These are phyloP conservation scores for Edolisoma coerulescens DNA, from an alignment of 2,113 vertebrate genomes.

Conservation along the genomic window DNA sequence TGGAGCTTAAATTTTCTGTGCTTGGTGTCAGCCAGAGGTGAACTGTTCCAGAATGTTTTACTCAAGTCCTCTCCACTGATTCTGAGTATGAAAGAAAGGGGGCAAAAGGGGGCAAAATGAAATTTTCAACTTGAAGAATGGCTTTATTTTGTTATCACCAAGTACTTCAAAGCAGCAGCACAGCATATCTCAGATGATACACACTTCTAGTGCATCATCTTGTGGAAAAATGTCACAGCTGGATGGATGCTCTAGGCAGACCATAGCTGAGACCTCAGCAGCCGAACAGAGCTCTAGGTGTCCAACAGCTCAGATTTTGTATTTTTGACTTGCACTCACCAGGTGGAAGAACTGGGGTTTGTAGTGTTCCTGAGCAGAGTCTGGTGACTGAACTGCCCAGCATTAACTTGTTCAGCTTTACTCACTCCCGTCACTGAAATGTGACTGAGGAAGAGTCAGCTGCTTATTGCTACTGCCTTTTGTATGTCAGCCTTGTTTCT, in stretches of 20 bases:
- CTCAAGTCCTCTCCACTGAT: neutral
- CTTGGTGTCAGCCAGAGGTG: neutral
- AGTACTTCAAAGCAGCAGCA: neutral
- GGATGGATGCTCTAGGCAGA: neutral
- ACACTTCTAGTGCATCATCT: neutral
- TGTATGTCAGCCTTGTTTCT: neutral
- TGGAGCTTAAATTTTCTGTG: neutral
- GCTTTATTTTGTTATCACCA: neutral
- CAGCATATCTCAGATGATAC: neutral
- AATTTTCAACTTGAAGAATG: neutral
- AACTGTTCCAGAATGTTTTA: neutral
- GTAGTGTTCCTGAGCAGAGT: neutral
- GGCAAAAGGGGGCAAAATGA: neutral
- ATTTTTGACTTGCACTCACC: neutral
- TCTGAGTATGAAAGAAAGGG: neutral
- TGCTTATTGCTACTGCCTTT: neutral
- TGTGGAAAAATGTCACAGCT: neutral
- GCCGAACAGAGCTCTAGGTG: neutral
- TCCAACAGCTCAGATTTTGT: neutral
- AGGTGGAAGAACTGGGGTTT: neutral
- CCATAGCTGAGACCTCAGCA: neutral
- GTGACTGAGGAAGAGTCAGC: neutral
- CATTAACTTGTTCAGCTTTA: neutral
- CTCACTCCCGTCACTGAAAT: neutral
- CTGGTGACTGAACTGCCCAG: neutral